Evolutionary conservation across 2,113 vertebrate species (phyloP).

Genomic region (Regulus satrapa): DNA sequence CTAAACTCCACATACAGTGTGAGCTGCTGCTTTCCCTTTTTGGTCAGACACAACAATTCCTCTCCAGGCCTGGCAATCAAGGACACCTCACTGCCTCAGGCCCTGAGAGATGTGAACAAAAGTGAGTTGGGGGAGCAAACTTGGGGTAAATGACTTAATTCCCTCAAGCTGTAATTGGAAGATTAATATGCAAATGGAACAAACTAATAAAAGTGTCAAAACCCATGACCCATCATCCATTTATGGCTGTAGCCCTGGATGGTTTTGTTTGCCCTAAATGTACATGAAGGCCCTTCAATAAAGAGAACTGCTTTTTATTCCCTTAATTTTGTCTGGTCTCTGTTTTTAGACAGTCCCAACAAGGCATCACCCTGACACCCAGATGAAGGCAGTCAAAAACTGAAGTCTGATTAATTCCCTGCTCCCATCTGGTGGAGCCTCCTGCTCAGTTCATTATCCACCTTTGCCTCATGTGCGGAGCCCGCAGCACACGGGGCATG

Average conservation of each 20-base stretch:
- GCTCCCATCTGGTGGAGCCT: not conserved
- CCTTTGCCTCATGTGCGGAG: not conserved
- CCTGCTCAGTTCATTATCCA: not conserved
- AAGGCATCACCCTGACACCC: not conserved
- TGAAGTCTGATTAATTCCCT: not conserved
- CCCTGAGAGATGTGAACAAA: accelerated
- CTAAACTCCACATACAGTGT: not conserved
- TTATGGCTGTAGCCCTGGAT: not conserved
- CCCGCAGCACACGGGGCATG: not conserved
- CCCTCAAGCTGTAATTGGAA: not conserved
- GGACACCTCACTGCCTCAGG: not conserved
- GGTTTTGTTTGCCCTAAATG: accelerated
- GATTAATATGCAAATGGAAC: not conserved
- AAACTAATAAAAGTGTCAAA: not conserved
- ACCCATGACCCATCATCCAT: accelerated
- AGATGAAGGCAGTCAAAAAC: not conserved
- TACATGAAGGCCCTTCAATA: not conserved
- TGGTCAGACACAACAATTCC: not conserved
- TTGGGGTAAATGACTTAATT: not conserved
- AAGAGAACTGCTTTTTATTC: not conserved
- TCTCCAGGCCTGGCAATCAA: not conserved
- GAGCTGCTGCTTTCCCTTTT: not conserved
- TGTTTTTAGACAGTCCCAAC: not conserved
- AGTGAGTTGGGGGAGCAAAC: not conserved
- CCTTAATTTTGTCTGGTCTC: not conserved